Percentiles rank a stretch among this genome's conserved stretches.
Evolutionary conservation across 2,113 vertebrate species (phyloP).

Genomic region (Cyprinodon variegatus): DNA sequence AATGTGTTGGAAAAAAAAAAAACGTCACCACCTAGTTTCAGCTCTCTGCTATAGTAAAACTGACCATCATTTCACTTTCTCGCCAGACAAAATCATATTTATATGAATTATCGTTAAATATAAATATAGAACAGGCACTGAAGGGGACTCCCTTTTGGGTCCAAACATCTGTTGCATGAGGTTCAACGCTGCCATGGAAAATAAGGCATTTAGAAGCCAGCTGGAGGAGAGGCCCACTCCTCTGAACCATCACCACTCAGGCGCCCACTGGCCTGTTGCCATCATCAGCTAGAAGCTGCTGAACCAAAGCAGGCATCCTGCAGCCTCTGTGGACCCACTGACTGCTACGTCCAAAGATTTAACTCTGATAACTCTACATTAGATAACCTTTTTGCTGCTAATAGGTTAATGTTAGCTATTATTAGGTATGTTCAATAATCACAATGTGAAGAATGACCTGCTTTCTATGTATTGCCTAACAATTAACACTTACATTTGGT

Average conservation of each 20-base stretch:
- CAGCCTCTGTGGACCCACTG: constrained; percentile 45
- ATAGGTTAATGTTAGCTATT: background rate
- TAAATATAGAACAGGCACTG: constrained; percentile 62
- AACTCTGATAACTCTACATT: constrained; percentile 40
- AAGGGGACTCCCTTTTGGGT: constrained; percentile 66
- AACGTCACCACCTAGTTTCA: constrained; percentile 2
- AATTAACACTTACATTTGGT: constrained; percentile 27
- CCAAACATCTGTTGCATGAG: constrained; percentile 75
- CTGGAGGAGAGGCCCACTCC: constrained; percentile 69
- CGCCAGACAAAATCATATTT: constrained; percentile 32
- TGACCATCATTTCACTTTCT: constrained; percentile 16
- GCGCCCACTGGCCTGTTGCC: constrained; percentile 69
- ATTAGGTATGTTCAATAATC: background rate
- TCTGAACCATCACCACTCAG: constrained; percentile 65
- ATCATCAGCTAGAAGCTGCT: constrained; percentile 64
- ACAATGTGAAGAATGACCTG: too few relatives aligned
- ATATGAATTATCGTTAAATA: constrained; percentile 53
- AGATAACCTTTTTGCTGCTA: background rate
- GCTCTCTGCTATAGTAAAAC: constrained; percentile 17
- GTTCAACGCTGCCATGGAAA: constrained; percentile 71
- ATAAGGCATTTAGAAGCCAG: constrained; percentile 81
- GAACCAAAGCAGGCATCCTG: constrained; percentile 63
- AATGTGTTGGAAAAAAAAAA: constrained; percentile 17
- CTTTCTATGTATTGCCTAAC: background rate
- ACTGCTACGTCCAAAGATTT: constrained; percentile 30